Evolutionary conservation across 2,113 vertebrate species (phyloP).

Genomic region (Ophthalmolycus amberensis): DNA sequence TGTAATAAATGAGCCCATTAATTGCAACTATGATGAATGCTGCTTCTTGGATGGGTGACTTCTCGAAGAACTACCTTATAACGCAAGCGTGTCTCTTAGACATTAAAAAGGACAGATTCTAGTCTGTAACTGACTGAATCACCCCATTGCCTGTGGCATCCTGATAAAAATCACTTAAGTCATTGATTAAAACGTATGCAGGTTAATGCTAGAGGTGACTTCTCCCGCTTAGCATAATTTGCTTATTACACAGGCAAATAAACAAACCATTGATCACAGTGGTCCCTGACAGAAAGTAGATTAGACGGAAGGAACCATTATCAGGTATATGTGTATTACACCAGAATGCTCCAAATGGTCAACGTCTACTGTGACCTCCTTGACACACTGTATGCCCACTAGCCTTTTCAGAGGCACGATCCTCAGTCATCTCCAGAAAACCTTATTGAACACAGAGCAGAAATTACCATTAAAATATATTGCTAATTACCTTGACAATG

Average conservation of each 20-base stretch:
- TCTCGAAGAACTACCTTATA: conserved; percentile 41
- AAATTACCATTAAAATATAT: neutral
- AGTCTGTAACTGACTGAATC: conserved; percentile 53
- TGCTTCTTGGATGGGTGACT: conserved; percentile 39
- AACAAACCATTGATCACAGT: conserved; percentile 80
- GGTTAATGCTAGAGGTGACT: conserved; percentile 81
- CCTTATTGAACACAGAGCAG: neutral
- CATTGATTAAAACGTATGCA: conserved; percentile 82
- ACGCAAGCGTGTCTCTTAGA: conserved; percentile 38
- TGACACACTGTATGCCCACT: neutral
- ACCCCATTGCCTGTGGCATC: conserved; percentile 68
- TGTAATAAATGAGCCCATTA: conserved; percentile 39
- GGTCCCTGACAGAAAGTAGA: conserved; percentile 62
- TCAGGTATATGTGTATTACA: conserved; percentile 47
- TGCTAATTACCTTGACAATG: neutral
- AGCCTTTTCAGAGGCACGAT: neutral
- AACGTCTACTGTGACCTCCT: neutral
- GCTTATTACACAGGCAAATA: conserved; percentile 82
- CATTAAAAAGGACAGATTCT: conserved; percentile 58
- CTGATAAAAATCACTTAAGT: conserved; percentile 80
- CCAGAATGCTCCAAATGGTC: neutral
- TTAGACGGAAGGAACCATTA: conserved; percentile 57
- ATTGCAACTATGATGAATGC: conserved; percentile 44
- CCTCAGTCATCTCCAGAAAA: neutral
- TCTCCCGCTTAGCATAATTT: conserved; percentile 74